phyloP scores from a whole-genome alignment of 2,888 invertebrate genomes.

The Xylota sylvarum region DNA sequence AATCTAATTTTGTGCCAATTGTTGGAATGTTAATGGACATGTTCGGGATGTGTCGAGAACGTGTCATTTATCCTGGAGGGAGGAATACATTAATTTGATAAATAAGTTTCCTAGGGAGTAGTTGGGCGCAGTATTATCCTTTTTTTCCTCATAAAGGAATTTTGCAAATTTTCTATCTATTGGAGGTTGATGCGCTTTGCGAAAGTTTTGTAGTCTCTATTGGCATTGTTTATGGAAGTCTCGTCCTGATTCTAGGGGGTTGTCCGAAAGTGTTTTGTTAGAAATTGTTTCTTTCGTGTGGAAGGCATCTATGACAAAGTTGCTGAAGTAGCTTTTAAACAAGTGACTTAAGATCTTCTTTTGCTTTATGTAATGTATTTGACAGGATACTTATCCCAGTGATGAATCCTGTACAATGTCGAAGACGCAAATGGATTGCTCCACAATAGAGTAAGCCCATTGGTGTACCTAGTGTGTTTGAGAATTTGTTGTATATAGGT shows the following conservation, averaged over 20 bases:
- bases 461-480: too few relatives aligned
- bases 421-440: too few relatives aligned
- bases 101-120: conserved; percentile 25
- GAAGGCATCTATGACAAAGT: not conserved
- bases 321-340: not conserved
- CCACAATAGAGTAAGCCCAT: too few relatives aligned
- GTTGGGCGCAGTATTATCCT: conserved; percentile 7
- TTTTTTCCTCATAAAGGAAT: not conserved
- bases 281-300: not conserved
- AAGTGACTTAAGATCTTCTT: not conserved
- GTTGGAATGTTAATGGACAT: conserved; percentile 66
- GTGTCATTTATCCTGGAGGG: conserved; percentile 33
- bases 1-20: conserved; percentile 66
- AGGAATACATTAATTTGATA: conserved; percentile 35
- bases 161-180: not conserved
- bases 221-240: not conserved
- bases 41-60: conserved; percentile 52
- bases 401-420: too few relatives aligned
- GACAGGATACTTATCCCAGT: too few relatives aligned
- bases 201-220: not conserved
- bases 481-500: too few relatives aligned
- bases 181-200: not conserved
- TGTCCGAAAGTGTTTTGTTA: not conserved
- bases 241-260: not conserved
- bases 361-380: not conserved